Percentiles rank a stretch among this genome's conserved stretches.
phyloP scores from a whole-genome alignment of 1,140 invertebrate genomes.

The Augochlora pura region DNA sequence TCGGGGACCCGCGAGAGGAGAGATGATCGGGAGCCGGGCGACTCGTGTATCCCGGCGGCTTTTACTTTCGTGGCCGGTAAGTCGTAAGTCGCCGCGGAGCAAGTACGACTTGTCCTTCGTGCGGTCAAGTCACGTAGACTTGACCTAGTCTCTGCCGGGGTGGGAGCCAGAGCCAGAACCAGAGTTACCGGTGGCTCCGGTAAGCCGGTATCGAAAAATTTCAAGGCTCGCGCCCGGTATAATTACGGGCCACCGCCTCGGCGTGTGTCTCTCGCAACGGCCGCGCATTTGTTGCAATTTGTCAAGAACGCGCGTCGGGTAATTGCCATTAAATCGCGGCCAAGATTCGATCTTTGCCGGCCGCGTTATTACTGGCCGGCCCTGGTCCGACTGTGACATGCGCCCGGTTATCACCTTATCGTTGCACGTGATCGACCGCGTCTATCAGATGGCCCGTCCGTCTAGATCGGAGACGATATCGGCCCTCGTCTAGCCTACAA shows the following conservation, averaged over 20 bases:
- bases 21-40: slow-evolving; percentile 37
- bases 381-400: slow-evolving; percentile 8
- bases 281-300: slow-evolving; percentile 65
- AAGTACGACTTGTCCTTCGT: slow-evolving; percentile 64
- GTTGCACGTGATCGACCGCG: slow-evolving; percentile 39
- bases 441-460: slow-evolving; percentile 57
- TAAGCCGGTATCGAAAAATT: slow-evolving; percentile 60
- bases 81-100: slow-evolving; percentile 49
- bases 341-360: slow-evolving; percentile 59
- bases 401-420: slow-evolving; percentile 56
- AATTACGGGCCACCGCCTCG: slow-evolving; percentile 36
- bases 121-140: slow-evolving; percentile 66
- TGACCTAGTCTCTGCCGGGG: slow-evolving; percentile 59
- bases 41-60: slow-evolving; percentile 18
- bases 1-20: background rate
- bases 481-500: background rate
- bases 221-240: slow-evolving; percentile 52
- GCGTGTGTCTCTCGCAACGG: slow-evolving; percentile 6
- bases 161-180: slow-evolving; percentile 55
- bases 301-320: slow-evolving; percentile 51
- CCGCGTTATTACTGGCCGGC: slow-evolving; percentile 24
- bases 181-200: slow-evolving; percentile 60
- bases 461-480: slow-evolving; percentile 58
- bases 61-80: slow-evolving; percentile 56
- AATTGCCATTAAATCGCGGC: slow-evolving; percentile 68